Evolutionary conservation across 2,113 vertebrate genomes (phyloP).

Genomic region (Hydropotes inermis): DNA sequence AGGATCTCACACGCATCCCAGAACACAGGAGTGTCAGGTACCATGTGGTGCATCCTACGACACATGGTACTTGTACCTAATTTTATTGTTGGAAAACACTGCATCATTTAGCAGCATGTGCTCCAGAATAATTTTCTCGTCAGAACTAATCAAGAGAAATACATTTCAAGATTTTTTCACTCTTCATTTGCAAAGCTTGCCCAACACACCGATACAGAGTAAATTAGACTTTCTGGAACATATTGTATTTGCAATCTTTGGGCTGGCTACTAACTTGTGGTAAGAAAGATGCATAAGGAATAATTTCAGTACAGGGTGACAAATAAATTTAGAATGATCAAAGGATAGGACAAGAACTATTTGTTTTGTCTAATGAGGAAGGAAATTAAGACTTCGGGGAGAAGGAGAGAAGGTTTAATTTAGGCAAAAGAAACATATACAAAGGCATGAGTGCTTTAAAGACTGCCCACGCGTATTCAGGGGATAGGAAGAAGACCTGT

Average conservation of each 20-base stretch:
- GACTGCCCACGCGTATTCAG: fast-evolving
- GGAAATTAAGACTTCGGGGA: background rate
- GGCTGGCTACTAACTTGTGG: background rate
- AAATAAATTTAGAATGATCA: background rate
- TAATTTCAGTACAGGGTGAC: background rate
- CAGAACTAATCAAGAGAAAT: background rate
- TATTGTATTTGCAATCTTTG: background rate
- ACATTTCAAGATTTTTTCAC: background rate
- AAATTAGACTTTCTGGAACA: background rate
- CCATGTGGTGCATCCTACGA: too few relatives aligned
- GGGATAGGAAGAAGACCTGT: background rate
- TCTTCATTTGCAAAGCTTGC: background rate
- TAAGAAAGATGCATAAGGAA: background rate
- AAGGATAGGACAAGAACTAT: background rate
- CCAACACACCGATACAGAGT: background rate
- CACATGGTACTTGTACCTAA: background rate
- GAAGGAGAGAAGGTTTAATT: background rate
- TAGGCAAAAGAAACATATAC: background rate
- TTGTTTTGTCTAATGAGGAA: background rate
- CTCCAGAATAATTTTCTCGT: background rate
- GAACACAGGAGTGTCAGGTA: fast-evolving
- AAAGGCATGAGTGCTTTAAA: background rate
- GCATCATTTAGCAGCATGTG: background rate
- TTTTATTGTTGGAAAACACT: background rate
- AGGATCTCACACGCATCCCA: background rate